These are phyloP conservation scores for Datnioides undecimradiatus DNA, from an alignment of 2,113 vertebrate genomes.

Conservation along the genomic window DNA sequence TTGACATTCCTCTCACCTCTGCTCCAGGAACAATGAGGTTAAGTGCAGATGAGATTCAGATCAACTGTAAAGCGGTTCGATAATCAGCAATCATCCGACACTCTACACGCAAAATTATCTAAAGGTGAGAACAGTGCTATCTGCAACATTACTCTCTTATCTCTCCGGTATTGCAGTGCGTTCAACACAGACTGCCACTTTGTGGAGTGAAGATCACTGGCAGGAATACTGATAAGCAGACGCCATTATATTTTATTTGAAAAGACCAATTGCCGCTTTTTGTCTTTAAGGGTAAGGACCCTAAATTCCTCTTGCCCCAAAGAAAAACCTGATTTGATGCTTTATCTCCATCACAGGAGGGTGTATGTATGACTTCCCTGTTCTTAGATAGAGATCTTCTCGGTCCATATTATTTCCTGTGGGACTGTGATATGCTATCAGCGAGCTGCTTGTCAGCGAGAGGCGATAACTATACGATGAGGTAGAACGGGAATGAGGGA, in stretches of 20 bases:
- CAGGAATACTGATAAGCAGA: constrained; percentile 77
- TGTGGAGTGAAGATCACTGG: constrained; percentile 47
- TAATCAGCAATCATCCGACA: constrained; percentile 80
- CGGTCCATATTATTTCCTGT: constrained; percentile 54
- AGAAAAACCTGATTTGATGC: constrained; percentile 14
- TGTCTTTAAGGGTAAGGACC: constrained; percentile 44
- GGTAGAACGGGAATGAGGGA: constrained; percentile 53
- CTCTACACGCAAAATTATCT: constrained; percentile 73
- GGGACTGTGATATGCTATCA: constrained; percentile 57
- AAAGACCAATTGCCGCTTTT: constrained; percentile 55
- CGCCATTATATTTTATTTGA: constrained; percentile 61
- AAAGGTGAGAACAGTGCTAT: constrained; percentile 74
- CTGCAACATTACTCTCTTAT: constrained; percentile 64
- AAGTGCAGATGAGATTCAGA: constrained; percentile 80
- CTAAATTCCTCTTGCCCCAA: neutral
- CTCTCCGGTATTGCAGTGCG: constrained; percentile 42
- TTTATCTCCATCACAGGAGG: constrained; percentile 48
- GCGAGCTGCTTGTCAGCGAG: constrained; percentile 43
- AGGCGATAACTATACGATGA: constrained; percentile 52
- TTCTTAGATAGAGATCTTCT: constrained; percentile 59
- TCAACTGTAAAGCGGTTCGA: constrained; percentile 78
- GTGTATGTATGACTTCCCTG: constrained; percentile 22
- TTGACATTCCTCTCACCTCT: constrained; percentile 82
- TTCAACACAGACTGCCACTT: constrained; percentile 53
- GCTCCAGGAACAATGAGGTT: constrained; percentile 79